Evolutionary conservation across 1,140 invertebrate species (phyloP).

Genomic region (Calliphora vicina): DNA sequence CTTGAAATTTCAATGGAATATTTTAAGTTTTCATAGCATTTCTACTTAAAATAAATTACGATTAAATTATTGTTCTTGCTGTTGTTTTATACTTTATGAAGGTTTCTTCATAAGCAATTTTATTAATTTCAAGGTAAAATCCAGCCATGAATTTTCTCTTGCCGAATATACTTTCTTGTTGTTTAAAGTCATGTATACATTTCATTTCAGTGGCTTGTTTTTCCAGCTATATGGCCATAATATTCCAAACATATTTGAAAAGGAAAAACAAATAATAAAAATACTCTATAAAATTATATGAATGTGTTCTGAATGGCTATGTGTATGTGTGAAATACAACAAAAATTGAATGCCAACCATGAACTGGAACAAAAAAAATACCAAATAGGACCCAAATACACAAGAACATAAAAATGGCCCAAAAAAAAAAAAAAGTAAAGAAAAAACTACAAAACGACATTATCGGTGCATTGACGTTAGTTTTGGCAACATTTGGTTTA

Average conservation of each 20-base stretch:
- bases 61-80: not conserved
- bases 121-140: slow-evolving; percentile 6
- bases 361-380: not conserved
- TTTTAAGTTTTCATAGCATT: not conserved
- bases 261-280: slow-evolving; percentile 23
- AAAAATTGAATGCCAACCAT: not conserved
- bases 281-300: slow-evolving; percentile 16
- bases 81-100: not conserved
- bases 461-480: slow-evolving; percentile 12
- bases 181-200: not conserved
- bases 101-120: not conserved
- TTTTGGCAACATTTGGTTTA: slow-evolving; percentile 1
- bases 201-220: not conserved
- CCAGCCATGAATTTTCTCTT: not conserved
- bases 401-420: not conserved
- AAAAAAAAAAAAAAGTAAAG: not conserved
- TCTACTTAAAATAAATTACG: not conserved
- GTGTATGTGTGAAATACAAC: not conserved
- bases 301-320: not conserved
- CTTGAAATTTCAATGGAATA: not conserved
- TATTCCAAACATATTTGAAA: slow-evolving; percentile 15
- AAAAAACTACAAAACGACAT: not conserved
- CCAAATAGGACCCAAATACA: not conserved
- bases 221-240: slow-evolving; percentile 18
- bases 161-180: not conserved